Base-by-base conservation (phyloP, 2,888 invertebrate species). In the Stictocephala bisonia region DNA sequence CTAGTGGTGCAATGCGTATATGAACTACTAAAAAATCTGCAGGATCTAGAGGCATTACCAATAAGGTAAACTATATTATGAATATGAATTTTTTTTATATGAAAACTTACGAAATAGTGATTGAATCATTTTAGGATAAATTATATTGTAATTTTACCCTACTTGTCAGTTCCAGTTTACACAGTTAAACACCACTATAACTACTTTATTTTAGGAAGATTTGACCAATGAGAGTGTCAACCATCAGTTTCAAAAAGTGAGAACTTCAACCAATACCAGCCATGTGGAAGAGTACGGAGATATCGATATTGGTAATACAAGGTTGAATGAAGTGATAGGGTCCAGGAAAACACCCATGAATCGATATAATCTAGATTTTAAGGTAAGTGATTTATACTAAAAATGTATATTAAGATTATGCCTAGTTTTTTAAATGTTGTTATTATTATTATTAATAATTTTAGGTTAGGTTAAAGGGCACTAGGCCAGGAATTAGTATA, bases 201-300 rank as follows among this genome's bases (percentile, higher is more conserved):
- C n/a, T n/a, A n/a, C 29, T 66, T 15, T 41, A 71, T 48, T 71
- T 3, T 31, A 86, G 86, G 86, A 86, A 77, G 82, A 86, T 74
- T 78, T 88, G 35, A 80, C 79, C 2, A 74, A 76, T 15, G 88
- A 88, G 80, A 86, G 87, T 1, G 81, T 89, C 3, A 82, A 85
- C 56, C 81, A 84, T 66, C 88, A 89, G 80, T 88, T 82, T 80
- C 77, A 84, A 75, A 82, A 86, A 73, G 87, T 88, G 11, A 85
- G 85, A 78, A 80, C 83, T 44, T 84, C 86, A 79, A 89, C 88
- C 4, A 87, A 86, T 80, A 85, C 85, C n/a, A 88, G 88, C 71
- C 87, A 88, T 80, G 88, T 88, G 3, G 83, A 83, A 82, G 85
- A 88, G 79, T 89, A 84, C 82, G 89, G 89, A 60, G 86, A 88